Base-by-base conservation (phyloP, 1,140 invertebrate genomes). In the Ostrea edulis region DNA sequence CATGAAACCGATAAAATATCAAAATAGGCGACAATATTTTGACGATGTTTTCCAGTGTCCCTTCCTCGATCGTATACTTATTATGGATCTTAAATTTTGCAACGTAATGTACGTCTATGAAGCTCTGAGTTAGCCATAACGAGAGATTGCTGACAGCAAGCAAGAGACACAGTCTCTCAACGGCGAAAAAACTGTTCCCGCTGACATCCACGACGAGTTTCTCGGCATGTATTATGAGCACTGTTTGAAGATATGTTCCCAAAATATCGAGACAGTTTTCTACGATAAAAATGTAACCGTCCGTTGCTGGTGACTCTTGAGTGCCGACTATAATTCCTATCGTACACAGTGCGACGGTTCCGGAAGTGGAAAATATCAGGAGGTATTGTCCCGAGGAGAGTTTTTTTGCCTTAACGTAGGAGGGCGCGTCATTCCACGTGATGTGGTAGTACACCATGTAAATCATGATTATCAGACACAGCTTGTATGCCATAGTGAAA, bases 1-100 rank as follows among this genome's bases (percentile, higher is more conserved):
- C 83, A 44, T 85, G 83, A 62, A 85, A 85, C 12, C 83, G 83
- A 85, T 85, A 85, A 44, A 85, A 85, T 62, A 85, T 85, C 55
- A 85, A 62, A 85, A 85, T 35, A 8, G 83, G 83, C n/a, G 53
- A 85, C 54, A 85, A 14, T 8, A 85, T 85, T 12, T 35, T 35
- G 8, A 58, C 54, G 22, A 58, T 62, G 83, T 85, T 62, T 8
- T 35, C n/a, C 20, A 35, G 12, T 58, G 52, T 85, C 29, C 29
- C 53, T 55, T 29, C 25, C 4, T 44, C 53, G 22, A 58, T 54
- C 53, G 17, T 54, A 1, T 85, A n/a, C 14, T 25, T 17, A 58
- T 58, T 29, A 14, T 58, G 53, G 2, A 22, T 22, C 20, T 29
- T n/a, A 17, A 58, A 58, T 20, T 55, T 85, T 52, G 44, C 82